These are phyloP conservation scores for Hemitrygon akajei DNA, from an alignment of 2,797 vertebrate genomes.

Conservation along the genomic window DNA sequence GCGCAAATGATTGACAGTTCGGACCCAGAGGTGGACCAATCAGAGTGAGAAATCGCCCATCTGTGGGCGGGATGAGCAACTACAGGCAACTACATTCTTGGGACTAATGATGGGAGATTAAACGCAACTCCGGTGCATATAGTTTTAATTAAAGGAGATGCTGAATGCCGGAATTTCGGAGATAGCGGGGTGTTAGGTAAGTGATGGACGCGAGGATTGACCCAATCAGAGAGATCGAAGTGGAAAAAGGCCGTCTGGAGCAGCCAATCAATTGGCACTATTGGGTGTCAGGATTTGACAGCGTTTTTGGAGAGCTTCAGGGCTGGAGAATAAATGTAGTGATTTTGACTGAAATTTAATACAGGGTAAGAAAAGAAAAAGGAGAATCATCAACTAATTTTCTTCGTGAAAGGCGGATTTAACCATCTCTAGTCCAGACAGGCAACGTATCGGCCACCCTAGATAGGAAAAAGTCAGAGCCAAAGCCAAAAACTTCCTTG, in stretches of 20 bases:
- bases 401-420: neutral
- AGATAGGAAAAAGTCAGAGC: neutral
- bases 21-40: neutral
- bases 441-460: neutral
- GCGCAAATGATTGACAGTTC: neutral
- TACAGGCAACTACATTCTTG: neutral
- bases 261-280: neutral
- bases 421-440: neutral
- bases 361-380: no score
- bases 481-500: slow-evolving; percentile 20
- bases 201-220: neutral
- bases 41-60: fast-evolving
- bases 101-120: neutral
- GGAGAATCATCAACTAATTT: no score
- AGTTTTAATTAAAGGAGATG: no score
- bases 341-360: no score
- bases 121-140: neutral
- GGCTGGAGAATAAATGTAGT: no score
- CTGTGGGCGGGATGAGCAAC: neutral
- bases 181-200: no score
- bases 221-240: neutral
- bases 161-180: no score
- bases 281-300: neutral
- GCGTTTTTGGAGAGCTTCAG: no score
- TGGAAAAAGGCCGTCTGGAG: neutral